Evolutionary conservation across 2,888 invertebrate species (phyloP).

Genomic region (Drosophila subquinaria): DNA sequence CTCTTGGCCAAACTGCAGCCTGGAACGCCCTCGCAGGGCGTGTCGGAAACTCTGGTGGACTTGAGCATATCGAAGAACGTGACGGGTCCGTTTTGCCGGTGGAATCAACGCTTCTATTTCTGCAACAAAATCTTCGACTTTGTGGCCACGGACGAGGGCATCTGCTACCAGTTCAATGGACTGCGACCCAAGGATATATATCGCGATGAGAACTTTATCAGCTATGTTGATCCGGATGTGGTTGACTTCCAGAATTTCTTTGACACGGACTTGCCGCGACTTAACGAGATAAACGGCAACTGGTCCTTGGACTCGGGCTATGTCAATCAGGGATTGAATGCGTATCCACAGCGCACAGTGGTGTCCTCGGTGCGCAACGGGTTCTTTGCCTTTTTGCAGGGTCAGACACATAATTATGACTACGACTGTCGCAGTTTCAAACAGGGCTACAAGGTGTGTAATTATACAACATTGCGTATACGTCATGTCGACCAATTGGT

Average conservation of each 20-base stretch:
- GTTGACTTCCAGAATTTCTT: conserved; percentile 78
- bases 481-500: conserved; percentile 14
- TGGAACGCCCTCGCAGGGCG: conserved; percentile 18
- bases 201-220: conserved; percentile 74
- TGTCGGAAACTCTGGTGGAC: conserved; percentile 75
- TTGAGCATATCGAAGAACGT: conserved; percentile 80
- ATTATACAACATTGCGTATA: neutral
- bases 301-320: conserved; percentile 90
- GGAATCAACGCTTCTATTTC: conserved; percentile 84
- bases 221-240: conserved; percentile 73
- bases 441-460: conserved; percentile 89
- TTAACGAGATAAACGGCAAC: conserved; percentile 72
- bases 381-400: conserved; percentile 88
- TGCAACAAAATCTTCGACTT: conserved; percentile 80
- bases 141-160: conserved; percentile 84
- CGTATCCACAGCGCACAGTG: conserved; percentile 89
- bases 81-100: conserved; percentile 83
- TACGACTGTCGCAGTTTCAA: conserved; percentile 90
- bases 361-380: conserved; percentile 89
- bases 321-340: conserved; percentile 86
- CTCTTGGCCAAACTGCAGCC: conserved; percentile 55
- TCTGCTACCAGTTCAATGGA: conserved; percentile 85
- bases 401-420: conserved; percentile 88
- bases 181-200: conserved; percentile 80
- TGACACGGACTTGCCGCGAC: conserved; percentile 50